Percentiles rank a stretch among this genome's conserved stretches.
Evolutionary conservation across 1,140 invertebrate genomes (phyloP).

Genomic region (Euwallacea similis): DNA sequence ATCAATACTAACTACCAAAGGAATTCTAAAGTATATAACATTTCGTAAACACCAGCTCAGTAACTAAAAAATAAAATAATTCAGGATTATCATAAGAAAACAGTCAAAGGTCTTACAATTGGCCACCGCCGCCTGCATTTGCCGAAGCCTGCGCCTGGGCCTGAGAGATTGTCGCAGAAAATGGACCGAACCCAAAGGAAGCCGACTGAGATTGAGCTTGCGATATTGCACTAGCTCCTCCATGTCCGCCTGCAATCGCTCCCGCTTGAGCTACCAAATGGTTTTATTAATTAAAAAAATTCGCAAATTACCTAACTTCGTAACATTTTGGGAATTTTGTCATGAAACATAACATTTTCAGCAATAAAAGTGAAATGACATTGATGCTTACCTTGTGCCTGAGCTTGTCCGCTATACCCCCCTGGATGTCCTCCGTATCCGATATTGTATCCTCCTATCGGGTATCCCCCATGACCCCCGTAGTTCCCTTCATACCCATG

Average conservation of each 20-base stretch:
- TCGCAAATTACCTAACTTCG: not conserved
- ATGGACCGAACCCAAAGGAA: slow-evolving; percentile 22
- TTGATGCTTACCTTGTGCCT: not conserved
- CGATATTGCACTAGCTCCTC: slow-evolving; percentile 5
- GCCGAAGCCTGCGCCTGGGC: slow-evolving; percentile 8
- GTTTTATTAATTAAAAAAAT: not conserved
- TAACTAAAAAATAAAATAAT: no score
- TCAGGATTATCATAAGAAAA: no score
- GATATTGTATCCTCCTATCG: not conserved
- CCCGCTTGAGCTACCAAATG: slow-evolving; percentile 11
- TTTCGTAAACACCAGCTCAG: no score
- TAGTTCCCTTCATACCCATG: slow-evolving; percentile 12
- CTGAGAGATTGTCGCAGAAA: slow-evolving; percentile 13
- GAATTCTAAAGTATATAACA: no score
- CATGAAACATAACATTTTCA: not conserved
- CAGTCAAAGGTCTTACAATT: not conserved
- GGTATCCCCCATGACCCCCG: slow-evolving; percentile 19
- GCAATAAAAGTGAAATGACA: not conserved
- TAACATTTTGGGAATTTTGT: not conserved
- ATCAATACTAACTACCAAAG: no score
- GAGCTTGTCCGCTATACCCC: slow-evolving; percentile 17
- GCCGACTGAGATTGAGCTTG: slow-evolving; percentile 23
- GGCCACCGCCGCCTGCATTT: slow-evolving; percentile 3
- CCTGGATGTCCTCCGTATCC: slow-evolving; percentile 1
- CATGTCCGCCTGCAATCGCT: slow-evolving; percentile 15